Percentiles rank a stretch among this genome's conserved stretches.
phyloP scores from a whole-genome alignment of 2,888 invertebrate genomes.

The Alloplasta piceator region DNA sequence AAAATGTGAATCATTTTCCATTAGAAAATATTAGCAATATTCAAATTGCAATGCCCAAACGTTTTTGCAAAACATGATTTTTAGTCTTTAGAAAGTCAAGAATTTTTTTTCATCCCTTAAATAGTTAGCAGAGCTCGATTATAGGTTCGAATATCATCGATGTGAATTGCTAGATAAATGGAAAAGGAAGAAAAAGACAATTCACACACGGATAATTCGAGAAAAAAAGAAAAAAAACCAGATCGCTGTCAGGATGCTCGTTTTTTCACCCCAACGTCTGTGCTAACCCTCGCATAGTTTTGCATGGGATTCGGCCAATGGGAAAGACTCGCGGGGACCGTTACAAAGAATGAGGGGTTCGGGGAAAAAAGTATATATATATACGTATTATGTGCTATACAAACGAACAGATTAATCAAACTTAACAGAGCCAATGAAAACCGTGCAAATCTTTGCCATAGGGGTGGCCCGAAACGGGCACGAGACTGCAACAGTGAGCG shows the following conservation, averaged over 20 bases:
- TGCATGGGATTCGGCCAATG: conserved; percentile 44
- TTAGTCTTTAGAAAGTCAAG: too few species aligned
- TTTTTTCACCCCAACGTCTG: conserved; percentile 57
- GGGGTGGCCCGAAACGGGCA: conserved; percentile 66
- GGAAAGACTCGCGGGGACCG: conserved; percentile 43
- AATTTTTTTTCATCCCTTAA: too few species aligned
- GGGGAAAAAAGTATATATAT: conserved; percentile 70
- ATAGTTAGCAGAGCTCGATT: too few species aligned
- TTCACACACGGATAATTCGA: too few species aligned
- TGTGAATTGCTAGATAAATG: too few species aligned
- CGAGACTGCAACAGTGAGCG: conserved; percentile 47
- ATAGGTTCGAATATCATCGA: too few species aligned
- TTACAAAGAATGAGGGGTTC: conserved; percentile 72
- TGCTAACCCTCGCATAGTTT: conserved; percentile 46
- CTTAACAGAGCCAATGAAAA: conserved; percentile 82
- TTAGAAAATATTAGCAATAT: too few species aligned
- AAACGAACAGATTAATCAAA: conserved; percentile 81
- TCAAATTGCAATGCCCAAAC: too few species aligned
- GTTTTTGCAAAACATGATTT: too few species aligned
- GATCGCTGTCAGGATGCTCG: conserved; percentile 50
- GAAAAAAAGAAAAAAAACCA: conserved; percentile 18
- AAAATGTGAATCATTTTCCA: too few species aligned
- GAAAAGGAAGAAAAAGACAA: too few species aligned
- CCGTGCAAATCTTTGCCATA: conserved; percentile 79
- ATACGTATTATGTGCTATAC: conserved; percentile 11